These are phyloP conservation scores for Parus major DNA, from an alignment of 2,113 vertebrate species.

Conservation along the genomic window DNA sequence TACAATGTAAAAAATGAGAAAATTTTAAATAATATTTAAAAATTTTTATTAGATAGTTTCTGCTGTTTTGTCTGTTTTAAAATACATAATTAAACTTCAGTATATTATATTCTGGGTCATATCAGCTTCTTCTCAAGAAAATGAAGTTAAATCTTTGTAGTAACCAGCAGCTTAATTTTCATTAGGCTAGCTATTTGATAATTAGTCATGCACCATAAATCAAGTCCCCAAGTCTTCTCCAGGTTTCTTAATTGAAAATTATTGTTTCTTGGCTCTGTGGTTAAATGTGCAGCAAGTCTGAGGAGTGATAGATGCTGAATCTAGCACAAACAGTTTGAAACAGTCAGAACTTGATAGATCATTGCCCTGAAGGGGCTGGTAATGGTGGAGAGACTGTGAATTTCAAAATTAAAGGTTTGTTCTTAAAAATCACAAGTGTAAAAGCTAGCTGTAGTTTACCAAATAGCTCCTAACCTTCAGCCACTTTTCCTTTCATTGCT, in stretches of 20 bases:
- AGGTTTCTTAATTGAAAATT: slow-evolving; percentile 96
- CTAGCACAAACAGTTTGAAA: slow-evolving; percentile 93
- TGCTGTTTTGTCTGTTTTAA: slow-evolving; percentile 57
- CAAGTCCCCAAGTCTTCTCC: slow-evolving; percentile 91
- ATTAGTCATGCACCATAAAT: slow-evolving; percentile 98
- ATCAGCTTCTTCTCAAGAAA: slow-evolving; percentile 81
- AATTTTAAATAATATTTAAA: slow-evolving; percentile 29
- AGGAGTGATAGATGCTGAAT: slow-evolving; percentile 92
- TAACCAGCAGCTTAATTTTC: slow-evolving; percentile 87
- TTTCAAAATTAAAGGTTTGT: slow-evolving; percentile 84
- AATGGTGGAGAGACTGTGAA: slow-evolving; percentile 80
- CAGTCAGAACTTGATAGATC: slow-evolving; percentile 95
- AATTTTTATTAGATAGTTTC: slow-evolving; percentile 70
- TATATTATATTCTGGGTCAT: slow-evolving; percentile 72
- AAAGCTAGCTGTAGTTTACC: slow-evolving; percentile 53
- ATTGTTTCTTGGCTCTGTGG: slow-evolving; percentile 86
- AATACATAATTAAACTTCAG: slow-evolving; percentile 64
- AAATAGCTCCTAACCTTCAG: slow-evolving; percentile 44
- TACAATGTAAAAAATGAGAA: slow-evolving; percentile 37
- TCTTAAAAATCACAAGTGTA: slow-evolving; percentile 73
- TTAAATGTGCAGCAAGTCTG: slow-evolving; percentile 83
- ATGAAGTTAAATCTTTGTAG: slow-evolving; percentile 85
- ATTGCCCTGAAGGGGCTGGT: slow-evolving; percentile 86
- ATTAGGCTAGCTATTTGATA: slow-evolving; percentile 87
- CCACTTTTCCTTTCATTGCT: slow-evolving; percentile 8